Evolutionary conservation across 2,888 invertebrate genomes (phyloP), one percentile per base, ranked within the genome.

Genomic region (Trichogramma evanescens): DNA sequence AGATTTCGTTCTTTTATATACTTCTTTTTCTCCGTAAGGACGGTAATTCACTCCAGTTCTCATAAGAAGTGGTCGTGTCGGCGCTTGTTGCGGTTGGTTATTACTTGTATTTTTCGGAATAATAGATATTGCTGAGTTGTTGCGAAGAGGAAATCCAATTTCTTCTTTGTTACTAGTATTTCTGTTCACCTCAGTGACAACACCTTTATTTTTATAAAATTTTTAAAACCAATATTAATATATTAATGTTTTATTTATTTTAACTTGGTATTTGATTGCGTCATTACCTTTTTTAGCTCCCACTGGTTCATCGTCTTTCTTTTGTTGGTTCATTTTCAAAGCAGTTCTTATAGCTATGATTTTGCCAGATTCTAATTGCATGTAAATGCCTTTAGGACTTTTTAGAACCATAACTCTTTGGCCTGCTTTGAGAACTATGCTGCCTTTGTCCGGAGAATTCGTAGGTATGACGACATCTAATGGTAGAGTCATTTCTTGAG

Each of bases 371-470:
- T 93, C 93, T 50, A 95, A 80, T 70, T 95, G 91, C 87, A 97
- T 92, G 79, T 96, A 96, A 67, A 96, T 95, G 52, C 96, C 96
- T 78, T 95, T 95, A 0, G 93, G 91, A 6, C 95, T 95, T 77
- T 95, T 94, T 46, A 97, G 82, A 4, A 97, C 93, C 84, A 95
- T 89, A 0, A 97, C 95, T 68, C 93, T 87, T 75, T 96, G 94
- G 0, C 96, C 96, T 1, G 95, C 93, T 74, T 94, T 93, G 55
- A 97, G 81, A 10, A 92, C 91, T 63, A 95, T 94, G 69, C 91
- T 92, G 6, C 91, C 89, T 73, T 92, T 89, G 68, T 93, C 93
- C 0, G 91, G 89, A 9, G 93, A 89, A 75, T 93, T 93, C 0
- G 93, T 95, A 4, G 93, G 93, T 73, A 94, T 95, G 8, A 94